Percentiles rank a stretch among this genome's conserved stretches.
Evolutionary conservation across 2,888 invertebrate species (phyloP).

Genomic region (Crematogaster levior): DNA sequence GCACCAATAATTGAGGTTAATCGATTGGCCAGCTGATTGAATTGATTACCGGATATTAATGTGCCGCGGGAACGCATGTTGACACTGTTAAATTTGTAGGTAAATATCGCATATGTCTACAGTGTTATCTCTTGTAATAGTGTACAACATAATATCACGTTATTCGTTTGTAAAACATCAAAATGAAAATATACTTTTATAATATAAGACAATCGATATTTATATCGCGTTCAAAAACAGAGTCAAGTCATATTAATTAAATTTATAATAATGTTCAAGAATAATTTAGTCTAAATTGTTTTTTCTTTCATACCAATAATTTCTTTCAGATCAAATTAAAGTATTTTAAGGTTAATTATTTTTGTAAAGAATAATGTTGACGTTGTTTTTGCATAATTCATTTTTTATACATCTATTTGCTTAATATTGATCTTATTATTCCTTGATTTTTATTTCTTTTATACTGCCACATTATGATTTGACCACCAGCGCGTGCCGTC

Average conservation of each 20-base stretch:
- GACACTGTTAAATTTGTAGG: slow-evolving; percentile 61
- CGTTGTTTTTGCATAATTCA: background rate
- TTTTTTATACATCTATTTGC: background rate
- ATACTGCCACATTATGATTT: slow-evolving; percentile 21
- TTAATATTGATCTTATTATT: background rate
- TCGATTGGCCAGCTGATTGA: slow-evolving; percentile 58
- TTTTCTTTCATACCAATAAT: background rate
- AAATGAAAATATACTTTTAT: slow-evolving; percentile 34
- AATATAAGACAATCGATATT: background rate
- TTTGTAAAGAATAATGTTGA: background rate
- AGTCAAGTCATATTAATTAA: background rate
- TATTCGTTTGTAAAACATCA: slow-evolving; percentile 3
- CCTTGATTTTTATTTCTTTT: slow-evolving; percentile 56
- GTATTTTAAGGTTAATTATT: background rate
- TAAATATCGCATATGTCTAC: slow-evolving; percentile 52
- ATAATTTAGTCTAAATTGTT: background rate
- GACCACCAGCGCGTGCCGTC: slow-evolving; percentile 27
- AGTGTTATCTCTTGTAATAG: background rate
- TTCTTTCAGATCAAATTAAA: background rate
- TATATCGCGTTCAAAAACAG: background rate
- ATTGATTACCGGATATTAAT: slow-evolving; percentile 68
- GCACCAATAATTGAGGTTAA: slow-evolving; percentile 61
- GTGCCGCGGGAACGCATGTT: slow-evolving; percentile 50
- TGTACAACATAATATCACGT: background rate
- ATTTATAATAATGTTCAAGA: background rate